These are phyloP conservation scores for Leptatherina wallacei DNA, from an alignment of 2,797 vertebrate species.

Conservation along the genomic window DNA sequence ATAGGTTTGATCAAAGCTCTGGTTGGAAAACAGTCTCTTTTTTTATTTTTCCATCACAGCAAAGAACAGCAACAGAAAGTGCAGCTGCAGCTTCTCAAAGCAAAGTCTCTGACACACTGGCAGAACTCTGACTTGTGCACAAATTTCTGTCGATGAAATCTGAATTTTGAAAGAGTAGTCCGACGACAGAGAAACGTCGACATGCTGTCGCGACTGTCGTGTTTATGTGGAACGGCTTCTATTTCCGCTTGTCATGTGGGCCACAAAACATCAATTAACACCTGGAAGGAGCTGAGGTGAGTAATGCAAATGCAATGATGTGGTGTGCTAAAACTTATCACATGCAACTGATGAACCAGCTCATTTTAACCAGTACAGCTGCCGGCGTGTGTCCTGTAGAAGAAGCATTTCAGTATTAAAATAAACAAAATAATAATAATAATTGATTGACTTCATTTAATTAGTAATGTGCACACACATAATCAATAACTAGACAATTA, in stretches of 20 bases:
- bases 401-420: background rate
- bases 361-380: background rate
- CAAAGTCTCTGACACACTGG: conserved; percentile 21
- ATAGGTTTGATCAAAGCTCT: conserved; percentile 37
- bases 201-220: conserved; percentile 1
- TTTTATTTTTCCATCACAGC: conserved; percentile 12
- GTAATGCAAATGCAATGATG: background rate
- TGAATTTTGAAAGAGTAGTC: conserved; percentile 12
- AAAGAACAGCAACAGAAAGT: conserved; percentile 2
- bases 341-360: background rate
- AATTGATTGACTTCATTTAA: background rate
- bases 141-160: conserved; percentile 29
- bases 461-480: background rate
- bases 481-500: background rate
- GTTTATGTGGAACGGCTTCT: background rate
- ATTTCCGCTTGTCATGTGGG: background rate
- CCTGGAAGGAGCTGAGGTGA: background rate
- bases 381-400: background rate
- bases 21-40: conserved; percentile 22
- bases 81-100: conserved; percentile 40
- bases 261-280: background rate
- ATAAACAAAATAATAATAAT: background rate
- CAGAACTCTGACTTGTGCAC: conserved; percentile 20
- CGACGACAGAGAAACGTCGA: background rate
- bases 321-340: background rate